Evolutionary conservation across 2,113 vertebrate genomes (phyloP), one percentile per base, ranked within the genome.

Genomic region (Festucalex cinctus): DNA sequence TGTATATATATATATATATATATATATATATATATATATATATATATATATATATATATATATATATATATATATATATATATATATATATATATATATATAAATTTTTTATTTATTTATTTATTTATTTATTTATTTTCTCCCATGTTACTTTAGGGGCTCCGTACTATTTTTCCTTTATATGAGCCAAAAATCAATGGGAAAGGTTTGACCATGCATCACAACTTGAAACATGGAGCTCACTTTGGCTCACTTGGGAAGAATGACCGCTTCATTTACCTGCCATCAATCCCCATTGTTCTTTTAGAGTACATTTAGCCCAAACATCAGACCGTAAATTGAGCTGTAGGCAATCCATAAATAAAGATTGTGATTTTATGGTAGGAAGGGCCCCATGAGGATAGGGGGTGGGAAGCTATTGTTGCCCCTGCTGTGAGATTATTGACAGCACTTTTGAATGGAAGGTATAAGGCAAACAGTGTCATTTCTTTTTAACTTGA

Each of bases 351-450:
- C 67, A 63, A 58, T 68, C 77, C 65, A 83, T 86, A 86, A 83
- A 84, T 76, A 68, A 78, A 65, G 59, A 75, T 64, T 44, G 77
- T 66, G 60, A 72, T 73, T 86, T 83, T 86, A 86, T 83, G 74
- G 74, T 83, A 49, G 66, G 68, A 73, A 68, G 67, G 63, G 65
- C 56, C 57, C 53, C 66, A 74, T n/a, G n/a, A n/a, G 81, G 75
- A 82, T 71, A 79, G 77, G 53, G 77, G 75, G 51, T 63, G 76
- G 68, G 57, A 58, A 73, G 81, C 71, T 84, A 74, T 81, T 85
- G 74, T 74, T 66, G 76, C 77, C 83, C 86, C 77, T 79, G 73
- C 66, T 80, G 84, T 78, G 87, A 85, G 24, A 65, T 60, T 57
- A 66, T 63, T 78, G 71, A 70, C 71, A 75, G 58, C 76, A 78